Conservation (phyloP, 2,888 invertebrate genomes). For the Melanotus villosus region DNA sequence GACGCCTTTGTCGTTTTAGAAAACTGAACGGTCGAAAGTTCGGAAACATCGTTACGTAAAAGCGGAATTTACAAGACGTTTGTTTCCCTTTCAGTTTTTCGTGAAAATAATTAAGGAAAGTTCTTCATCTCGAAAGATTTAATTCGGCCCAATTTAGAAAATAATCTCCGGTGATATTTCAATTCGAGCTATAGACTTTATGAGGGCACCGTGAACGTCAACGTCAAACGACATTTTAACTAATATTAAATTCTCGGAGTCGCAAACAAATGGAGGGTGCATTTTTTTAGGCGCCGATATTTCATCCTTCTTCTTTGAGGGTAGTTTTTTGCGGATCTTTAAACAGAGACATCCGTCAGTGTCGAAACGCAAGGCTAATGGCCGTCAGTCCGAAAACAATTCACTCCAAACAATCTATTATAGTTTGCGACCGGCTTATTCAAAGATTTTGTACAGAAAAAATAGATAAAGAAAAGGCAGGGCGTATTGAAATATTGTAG, state of each 20-base stretch:
- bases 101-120: constrained; percentile 17
- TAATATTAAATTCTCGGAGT: constrained; percentile 32
- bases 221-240: constrained; percentile 32
- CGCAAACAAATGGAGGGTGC: constrained; percentile 35
- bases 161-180: constrained; percentile 34
- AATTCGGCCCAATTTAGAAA: constrained; percentile 32
- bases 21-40: neutral
- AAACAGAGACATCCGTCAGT: constrained; percentile 48
- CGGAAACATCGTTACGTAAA: constrained; percentile 2
- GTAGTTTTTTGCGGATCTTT: constrained; percentile 38
- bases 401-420: constrained; percentile 46
- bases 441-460: constrained; percentile 21
- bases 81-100: constrained; percentile 17
- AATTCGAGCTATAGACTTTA: constrained; percentile 24
- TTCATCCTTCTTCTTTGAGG: constrained; percentile 38
- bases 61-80: no score
- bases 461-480: constrained; percentile 15
- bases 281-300: constrained; percentile 31
- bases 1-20: neutral
- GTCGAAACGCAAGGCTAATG: constrained; percentile 46
- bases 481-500: constrained; percentile 15
- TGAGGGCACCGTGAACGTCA: constrained; percentile 23
- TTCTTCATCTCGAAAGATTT: constrained; percentile 29
- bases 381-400: constrained; percentile 51
- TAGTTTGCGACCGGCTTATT: constrained; percentile 24